Evolutionary conservation across 2,888 invertebrate genomes (phyloP).

Genomic region (Drosophila hamatofila): DNA sequence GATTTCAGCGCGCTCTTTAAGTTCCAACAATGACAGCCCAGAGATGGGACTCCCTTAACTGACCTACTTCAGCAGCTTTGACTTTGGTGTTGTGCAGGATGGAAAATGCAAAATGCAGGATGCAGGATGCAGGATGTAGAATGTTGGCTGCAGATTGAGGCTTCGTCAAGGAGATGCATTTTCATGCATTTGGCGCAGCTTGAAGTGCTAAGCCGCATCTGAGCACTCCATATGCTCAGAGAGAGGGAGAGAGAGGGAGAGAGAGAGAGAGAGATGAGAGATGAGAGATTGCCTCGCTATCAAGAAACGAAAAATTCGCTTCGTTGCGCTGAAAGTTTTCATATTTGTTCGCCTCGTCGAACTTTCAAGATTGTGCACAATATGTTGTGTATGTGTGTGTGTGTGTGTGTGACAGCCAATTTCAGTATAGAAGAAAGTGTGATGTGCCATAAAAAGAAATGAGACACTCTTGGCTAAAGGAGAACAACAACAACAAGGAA

Average conservation of each 20-base stretch:
- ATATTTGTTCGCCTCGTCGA: slow-evolving; percentile 77
- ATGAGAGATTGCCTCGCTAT: slow-evolving; percentile 69
- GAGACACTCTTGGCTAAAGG: slow-evolving; percentile 50
- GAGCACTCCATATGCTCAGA: slow-evolving; percentile 39
- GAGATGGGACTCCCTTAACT: slow-evolving; percentile 61
- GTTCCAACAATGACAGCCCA: slow-evolving; percentile 51
- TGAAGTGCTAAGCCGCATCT: slow-evolving; percentile 73
- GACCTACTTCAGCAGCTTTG: slow-evolving; percentile 69
- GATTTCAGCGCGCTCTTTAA: slow-evolving; percentile 77
- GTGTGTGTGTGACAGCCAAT: slow-evolving; percentile 61
- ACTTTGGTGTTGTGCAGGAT: slow-evolving; percentile 52
- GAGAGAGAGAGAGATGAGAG: slow-evolving; percentile 51
- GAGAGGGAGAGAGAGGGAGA: slow-evolving; percentile 53
- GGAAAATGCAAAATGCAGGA: slow-evolving; percentile 32
- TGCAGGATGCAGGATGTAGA: slow-evolving; percentile 30
- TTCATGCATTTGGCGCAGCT: slow-evolving; percentile 73
- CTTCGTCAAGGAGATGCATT: slow-evolving; percentile 77
- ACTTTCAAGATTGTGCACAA: slow-evolving; percentile 54
- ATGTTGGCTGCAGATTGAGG: slow-evolving; percentile 48
- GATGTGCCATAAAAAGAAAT: slow-evolving; percentile 63
- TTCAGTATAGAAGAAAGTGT: slow-evolving; percentile 61
- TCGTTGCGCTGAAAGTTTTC: slow-evolving; percentile 72
- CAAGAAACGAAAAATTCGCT: slow-evolving; percentile 60
- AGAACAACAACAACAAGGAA: slow-evolving; percentile 17
- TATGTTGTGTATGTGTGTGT: slow-evolving; percentile 12